phyloP scores from a whole-genome alignment of 2,797 vertebrate species.

The Sarcoramphus papa region DNA sequence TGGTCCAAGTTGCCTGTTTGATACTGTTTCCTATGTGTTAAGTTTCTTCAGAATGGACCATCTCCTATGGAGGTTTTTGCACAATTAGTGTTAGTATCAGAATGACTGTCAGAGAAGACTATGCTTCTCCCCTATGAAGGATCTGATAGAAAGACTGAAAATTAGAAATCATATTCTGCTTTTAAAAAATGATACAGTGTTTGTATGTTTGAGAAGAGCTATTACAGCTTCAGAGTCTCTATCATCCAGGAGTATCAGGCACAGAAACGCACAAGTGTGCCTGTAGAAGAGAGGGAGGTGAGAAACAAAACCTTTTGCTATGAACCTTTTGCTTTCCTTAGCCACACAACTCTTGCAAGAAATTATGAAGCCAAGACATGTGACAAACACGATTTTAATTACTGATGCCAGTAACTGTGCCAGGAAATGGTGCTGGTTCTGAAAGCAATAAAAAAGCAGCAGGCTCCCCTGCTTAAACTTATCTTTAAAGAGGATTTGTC shows the following conservation, averaged over 20 bases:
- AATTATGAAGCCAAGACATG: not conserved
- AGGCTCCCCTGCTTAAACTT: not conserved
- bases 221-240: not conserved
- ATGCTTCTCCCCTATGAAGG: not conserved
- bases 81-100: not conserved
- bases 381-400: not conserved
- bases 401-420: not conserved
- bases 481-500: not conserved
- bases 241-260: not conserved
- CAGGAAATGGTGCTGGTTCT: not conserved
- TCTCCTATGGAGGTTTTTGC: not conserved
- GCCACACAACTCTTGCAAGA: not conserved
- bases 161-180: not conserved
- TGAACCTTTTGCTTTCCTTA: not conserved
- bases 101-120: not conserved
- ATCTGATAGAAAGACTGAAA: not conserved
- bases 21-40: not conserved
- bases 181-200: accelerated
- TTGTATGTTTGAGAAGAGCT: not conserved
- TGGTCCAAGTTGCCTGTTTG: not conserved
- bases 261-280: not conserved
- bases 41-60: not conserved
- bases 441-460: not conserved
- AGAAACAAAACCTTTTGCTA: not conserved
- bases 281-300: not conserved